These are phyloP conservation scores for Heteromormyrus szaboi DNA, from an alignment of 2,797 vertebrate species.

Conservation along the genomic window DNA sequence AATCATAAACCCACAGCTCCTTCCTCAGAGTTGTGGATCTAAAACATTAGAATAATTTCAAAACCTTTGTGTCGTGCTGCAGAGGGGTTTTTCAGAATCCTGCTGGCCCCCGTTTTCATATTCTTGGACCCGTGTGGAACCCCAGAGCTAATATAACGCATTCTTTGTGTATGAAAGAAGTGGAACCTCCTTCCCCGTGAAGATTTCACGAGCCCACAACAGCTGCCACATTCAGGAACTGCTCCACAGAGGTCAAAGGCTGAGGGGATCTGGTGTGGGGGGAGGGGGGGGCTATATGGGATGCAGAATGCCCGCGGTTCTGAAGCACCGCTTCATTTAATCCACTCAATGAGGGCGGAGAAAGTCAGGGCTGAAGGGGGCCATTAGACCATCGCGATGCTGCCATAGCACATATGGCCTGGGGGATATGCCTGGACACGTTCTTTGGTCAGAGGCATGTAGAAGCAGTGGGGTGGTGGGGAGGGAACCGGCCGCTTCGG, in stretches of 20 bases:
- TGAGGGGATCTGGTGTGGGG: not conserved
- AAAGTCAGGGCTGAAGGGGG: not conserved
- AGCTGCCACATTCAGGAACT: constrained; percentile 22
- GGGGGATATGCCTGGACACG: not conserved
- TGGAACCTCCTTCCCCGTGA: not conserved
- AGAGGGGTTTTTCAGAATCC: constrained; percentile 9
- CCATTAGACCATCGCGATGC: not conserved
- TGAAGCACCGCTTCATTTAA: not conserved
- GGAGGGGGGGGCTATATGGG: not conserved
- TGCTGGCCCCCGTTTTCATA: not conserved
- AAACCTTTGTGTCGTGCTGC: constrained; percentile 2
- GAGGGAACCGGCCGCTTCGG: not conserved
- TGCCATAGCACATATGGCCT: not conserved
- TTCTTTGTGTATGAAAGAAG: constrained; percentile 13
- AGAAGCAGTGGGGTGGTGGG: not conserved
- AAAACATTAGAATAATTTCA: constrained; percentile 11
- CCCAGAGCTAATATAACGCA: not conserved
- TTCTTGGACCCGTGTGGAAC: not conserved
- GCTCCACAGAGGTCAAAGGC: not conserved
- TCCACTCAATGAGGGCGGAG: not conserved
- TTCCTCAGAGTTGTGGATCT: not conserved
- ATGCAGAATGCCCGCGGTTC: not conserved
- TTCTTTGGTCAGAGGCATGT: constrained; percentile 2
- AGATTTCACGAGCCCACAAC: not conserved
- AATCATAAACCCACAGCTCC: constrained; percentile 20